Percentiles rank a stretch among this genome's conserved stretches.
phyloP scores from a whole-genome alignment of 1,140 invertebrate species.

The Drosophila virilis region DNA sequence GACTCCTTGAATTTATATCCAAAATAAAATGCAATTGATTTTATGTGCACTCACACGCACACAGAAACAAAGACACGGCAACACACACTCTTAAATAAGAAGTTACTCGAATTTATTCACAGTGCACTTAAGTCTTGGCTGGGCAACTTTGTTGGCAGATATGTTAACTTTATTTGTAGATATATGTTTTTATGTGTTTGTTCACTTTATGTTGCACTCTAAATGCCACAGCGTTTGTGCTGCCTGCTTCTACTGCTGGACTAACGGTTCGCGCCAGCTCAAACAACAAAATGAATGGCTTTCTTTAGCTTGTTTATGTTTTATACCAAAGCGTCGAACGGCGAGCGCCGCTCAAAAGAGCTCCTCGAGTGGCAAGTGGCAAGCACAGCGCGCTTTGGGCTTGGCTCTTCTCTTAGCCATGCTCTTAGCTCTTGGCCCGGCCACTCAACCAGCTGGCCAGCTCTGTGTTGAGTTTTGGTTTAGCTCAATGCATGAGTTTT shows the following conservation, averaged over 20 bases:
- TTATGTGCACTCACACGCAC: not conserved
- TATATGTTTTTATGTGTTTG: not conserved
- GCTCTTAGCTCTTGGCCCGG: conserved; percentile 17
- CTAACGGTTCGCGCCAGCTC: conserved; percentile 73
- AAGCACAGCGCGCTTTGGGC: conserved; percentile 13
- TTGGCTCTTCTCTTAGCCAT: conserved; percentile 26
- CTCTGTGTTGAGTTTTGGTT: conserved; percentile 19
- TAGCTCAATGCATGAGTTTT: conserved; percentile 5
- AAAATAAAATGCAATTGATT: conserved; percentile 41
- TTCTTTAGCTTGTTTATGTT: conserved; percentile 80
- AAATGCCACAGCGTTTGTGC: conserved; percentile 50
- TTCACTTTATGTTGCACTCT: conserved; percentile 49
- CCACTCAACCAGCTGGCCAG: not conserved
- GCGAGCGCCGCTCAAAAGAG: conserved; percentile 54
- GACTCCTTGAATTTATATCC: conserved; percentile 7
- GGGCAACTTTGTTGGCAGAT: not conserved
- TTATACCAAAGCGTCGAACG: conserved; percentile 67
- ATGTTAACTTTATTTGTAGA: not conserved
- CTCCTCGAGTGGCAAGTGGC: conserved; percentile 36
- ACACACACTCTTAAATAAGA: not conserved
- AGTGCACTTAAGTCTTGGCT: conserved; percentile 14
- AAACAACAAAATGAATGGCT: conserved; percentile 80
- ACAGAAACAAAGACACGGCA: not conserved
- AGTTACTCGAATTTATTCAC: conserved; percentile 2
- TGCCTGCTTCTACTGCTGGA: conserved; percentile 31